Evolutionary conservation across 1,140 invertebrate genomes (phyloP).

Genomic region (Acyrthosiphon pisum): DNA sequence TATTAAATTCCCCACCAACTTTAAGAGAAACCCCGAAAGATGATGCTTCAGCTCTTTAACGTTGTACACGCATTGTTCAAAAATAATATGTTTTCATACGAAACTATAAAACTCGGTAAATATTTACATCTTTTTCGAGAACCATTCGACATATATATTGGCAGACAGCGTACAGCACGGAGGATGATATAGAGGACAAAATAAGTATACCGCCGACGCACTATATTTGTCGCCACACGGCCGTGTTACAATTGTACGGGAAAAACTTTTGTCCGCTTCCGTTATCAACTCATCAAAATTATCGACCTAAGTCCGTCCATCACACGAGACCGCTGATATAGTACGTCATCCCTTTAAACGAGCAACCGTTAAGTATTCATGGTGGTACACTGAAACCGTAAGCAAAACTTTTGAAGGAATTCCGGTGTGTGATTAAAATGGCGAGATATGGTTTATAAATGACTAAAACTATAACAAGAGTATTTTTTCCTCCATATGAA

Average conservation of each 20-base stretch:
- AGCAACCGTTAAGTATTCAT: constrained; percentile 20
- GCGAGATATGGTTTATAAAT: neutral
- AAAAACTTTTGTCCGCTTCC: neutral
- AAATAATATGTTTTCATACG: neutral
- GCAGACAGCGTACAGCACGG: neutral
- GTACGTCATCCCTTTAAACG: constrained; percentile 33
- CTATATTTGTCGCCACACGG: neutral
- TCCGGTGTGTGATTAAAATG: neutral
- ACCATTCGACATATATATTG: neutral
- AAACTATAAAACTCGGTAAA: constrained; percentile 21
- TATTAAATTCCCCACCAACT: neutral
- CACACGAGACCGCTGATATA: neutral
- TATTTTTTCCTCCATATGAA: neutral
- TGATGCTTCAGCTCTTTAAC: neutral
- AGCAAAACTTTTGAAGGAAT: constrained; percentile 15
- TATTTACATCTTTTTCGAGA: neutral
- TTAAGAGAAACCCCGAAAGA: neutral
- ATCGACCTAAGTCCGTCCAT: neutral
- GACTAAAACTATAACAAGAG: neutral
- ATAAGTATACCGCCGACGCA: too few relatives aligned
- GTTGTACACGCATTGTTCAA: neutral
- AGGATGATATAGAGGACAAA: neutral
- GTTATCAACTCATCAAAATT: neutral
- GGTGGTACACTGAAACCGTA: neutral
- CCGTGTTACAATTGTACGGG: neutral